Evolutionary conservation across 2,888 invertebrate genomes (phyloP).

Genomic region (Leptogaster cylindrica): DNA sequence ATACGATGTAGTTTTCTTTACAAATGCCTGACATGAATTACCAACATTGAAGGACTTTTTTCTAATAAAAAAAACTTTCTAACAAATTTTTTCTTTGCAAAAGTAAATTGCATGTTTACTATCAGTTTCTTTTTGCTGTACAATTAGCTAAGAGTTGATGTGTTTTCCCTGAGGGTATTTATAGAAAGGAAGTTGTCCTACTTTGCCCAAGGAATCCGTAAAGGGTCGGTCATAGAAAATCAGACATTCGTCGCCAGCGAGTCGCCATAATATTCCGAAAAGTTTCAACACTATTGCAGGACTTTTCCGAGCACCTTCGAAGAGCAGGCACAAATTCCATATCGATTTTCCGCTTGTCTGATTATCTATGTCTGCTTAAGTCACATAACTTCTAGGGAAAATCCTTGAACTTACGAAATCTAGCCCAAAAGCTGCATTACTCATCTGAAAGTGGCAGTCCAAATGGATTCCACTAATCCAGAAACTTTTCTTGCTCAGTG

Average conservation of each 20-base stretch:
- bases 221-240: not conserved
- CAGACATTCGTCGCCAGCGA: conserved; percentile 11
- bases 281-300: not conserved
- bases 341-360: conserved; percentile 4
- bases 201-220: not conserved
- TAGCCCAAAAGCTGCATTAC: not conserved
- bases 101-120: not conserved
- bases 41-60: too few relatives aligned
- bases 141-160: too few relatives aligned
- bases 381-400: not conserved
- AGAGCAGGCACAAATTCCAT: conserved; percentile 21
- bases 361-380: not conserved
- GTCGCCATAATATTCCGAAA: not conserved
- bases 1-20: too few relatives aligned
- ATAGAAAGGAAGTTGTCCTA: conserved; percentile 2
- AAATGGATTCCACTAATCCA: not conserved
- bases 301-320: too few relatives aligned
- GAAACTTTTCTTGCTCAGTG: not conserved
- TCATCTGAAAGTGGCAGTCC: not conserved
- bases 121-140: too few relatives aligned
- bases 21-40: too few relatives aligned
- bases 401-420: not conserved
- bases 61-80: too few relatives aligned
- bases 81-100: too few relatives aligned
- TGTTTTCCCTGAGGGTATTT: too few relatives aligned